Evolutionary conservation across 2,888 invertebrate genomes (phyloP).

Genomic region (Sarcophaga caerulescens): DNA sequence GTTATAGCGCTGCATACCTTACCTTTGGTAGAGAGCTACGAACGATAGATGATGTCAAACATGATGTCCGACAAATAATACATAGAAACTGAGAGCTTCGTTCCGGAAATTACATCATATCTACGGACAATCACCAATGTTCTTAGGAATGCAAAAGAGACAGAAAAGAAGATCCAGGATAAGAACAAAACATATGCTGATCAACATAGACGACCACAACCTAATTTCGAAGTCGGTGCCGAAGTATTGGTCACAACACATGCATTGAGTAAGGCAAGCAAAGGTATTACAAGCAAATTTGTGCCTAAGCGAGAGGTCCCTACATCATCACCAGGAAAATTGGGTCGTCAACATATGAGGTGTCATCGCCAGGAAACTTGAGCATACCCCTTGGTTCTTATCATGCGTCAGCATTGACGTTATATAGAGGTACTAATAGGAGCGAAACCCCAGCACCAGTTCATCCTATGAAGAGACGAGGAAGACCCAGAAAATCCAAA

Average conservation of each 20-base stretch:
- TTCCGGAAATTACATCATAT: constrained; percentile 21
- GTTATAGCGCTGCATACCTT: constrained; percentile 74
- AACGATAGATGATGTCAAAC: constrained; percentile 66
- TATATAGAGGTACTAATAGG: constrained; percentile 43
- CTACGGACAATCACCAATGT: constrained; percentile 8
- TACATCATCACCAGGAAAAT: constrained; percentile 70
- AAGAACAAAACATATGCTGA: constrained; percentile 67
- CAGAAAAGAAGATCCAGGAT: constrained; percentile 66
- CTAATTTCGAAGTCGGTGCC: constrained; percentile 69
- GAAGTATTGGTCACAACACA: constrained; percentile 70
- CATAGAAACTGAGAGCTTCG: constrained; percentile 38
- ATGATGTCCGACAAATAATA: constrained; percentile 53
- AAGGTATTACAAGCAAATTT: constrained; percentile 71
- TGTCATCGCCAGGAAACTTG: constrained; percentile 42
- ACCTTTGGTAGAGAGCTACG: constrained; percentile 77
- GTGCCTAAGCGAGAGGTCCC: constrained; percentile 74
- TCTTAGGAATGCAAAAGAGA: constrained; percentile 62
- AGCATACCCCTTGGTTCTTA: constrained; percentile 52
- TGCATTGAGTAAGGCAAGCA: constrained; percentile 68
- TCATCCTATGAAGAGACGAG: constrained; percentile 44
- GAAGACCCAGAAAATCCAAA: constrained; percentile 42
- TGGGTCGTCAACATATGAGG: constrained; percentile 65
- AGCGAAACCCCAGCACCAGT: constrained; percentile 42
- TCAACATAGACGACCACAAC: constrained; percentile 59
- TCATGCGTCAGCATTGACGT: constrained; percentile 47